A percentile compares a stretch with the other conserved stretches of the same genome.
phyloP scores from a whole-genome alignment of 2,888 invertebrate genomes.

The Toxonevra muliebris region DNA sequence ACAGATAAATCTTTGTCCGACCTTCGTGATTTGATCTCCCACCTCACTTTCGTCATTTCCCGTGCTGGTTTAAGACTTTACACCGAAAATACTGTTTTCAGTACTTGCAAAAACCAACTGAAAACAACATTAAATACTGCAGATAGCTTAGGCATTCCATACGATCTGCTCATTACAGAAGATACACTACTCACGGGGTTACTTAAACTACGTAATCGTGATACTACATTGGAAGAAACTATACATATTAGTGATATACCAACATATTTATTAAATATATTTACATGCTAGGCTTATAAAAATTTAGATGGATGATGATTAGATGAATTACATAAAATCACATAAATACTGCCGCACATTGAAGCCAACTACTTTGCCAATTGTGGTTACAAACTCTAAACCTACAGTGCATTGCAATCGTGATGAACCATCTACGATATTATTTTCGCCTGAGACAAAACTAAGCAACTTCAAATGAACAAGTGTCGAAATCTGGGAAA shows the following conservation, averaged over 20 bases:
- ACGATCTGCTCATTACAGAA: slow-evolving; percentile 75
- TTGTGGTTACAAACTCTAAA: slow-evolving; percentile 80
- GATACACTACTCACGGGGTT: slow-evolving; percentile 77
- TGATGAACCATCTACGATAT: slow-evolving; percentile 75
- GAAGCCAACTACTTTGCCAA: slow-evolving; percentile 81
- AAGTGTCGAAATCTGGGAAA: slow-evolving; percentile 87
- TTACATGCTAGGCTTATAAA: slow-evolving; percentile 40
- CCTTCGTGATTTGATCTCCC: slow-evolving; percentile 68
- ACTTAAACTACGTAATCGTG: slow-evolving; percentile 71
- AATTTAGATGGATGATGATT: background rate
- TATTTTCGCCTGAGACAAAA: slow-evolving; percentile 75
- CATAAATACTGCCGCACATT: slow-evolving; percentile 80
- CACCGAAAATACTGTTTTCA: slow-evolving; percentile 44
- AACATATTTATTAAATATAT: slow-evolving; percentile 69
- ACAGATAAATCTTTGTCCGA: slow-evolving; percentile 56
- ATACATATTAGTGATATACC: slow-evolving; percentile 75
- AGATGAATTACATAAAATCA: slow-evolving; percentile 70
- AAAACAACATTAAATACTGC: slow-evolving; percentile 23
- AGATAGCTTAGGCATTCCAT: slow-evolving; percentile 73
- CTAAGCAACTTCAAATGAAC: slow-evolving; percentile 83
- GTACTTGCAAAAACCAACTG: slow-evolving; percentile 45
- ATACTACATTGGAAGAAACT: slow-evolving; percentile 76
- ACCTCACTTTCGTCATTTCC: slow-evolving; percentile 68
- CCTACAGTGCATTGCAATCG: slow-evolving; percentile 89
- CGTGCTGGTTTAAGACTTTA: slow-evolving; percentile 63